Base-by-base conservation (phyloP, 2,888 invertebrate genomes). In the Meteorus colon region DNA sequence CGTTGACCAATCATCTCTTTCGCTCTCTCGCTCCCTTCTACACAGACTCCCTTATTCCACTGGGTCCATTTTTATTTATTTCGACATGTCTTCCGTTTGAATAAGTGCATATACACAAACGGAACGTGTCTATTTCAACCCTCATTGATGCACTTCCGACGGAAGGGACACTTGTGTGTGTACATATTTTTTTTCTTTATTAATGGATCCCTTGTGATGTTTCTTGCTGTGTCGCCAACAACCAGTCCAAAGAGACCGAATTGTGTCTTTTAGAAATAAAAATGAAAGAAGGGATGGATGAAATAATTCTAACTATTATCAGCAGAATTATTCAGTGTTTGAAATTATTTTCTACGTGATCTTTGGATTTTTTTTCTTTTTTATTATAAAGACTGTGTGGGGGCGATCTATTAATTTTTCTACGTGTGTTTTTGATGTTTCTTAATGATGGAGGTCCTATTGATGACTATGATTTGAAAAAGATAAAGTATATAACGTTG, bases 131-230 rank as follows among this genome's bases (percentile, higher is more conserved):
- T 67, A 60, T 51, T 45, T 55, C 12, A 60, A 45, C 48, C 62
- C 74, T 68, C 77, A 73, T 74, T 66, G 62, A 79, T 78, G 73
- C 78, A 85, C 86, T 85, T 86, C 84, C 86, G 86, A 82, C 82
- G 84, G 83, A 82, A 84, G 81, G 84, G 81, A 82, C 84, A 81
- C 81, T 81, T 55, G 37, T 59, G 31, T 31, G 45, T 67, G 24
- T 60, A 16, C 45, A 55, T 55, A 34, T 68, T 77, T 71, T 79
- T 81, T 75, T 69, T 63, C 24, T n/a, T 27, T 63, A 48, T 73
- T 73, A 73, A 73, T 73, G 65, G 73, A 73, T 65, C 73, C 55
- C 51, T 73, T 14, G 73, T 34, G 73, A 73, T 73, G 65, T 72
- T 59, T 55, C 78, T 73, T 77, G 77, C 78, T 77, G 79, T 73